Conservation (phyloP, 2,113 vertebrate genomes). For the Dunckerocampus dactyliophorus region DNA sequence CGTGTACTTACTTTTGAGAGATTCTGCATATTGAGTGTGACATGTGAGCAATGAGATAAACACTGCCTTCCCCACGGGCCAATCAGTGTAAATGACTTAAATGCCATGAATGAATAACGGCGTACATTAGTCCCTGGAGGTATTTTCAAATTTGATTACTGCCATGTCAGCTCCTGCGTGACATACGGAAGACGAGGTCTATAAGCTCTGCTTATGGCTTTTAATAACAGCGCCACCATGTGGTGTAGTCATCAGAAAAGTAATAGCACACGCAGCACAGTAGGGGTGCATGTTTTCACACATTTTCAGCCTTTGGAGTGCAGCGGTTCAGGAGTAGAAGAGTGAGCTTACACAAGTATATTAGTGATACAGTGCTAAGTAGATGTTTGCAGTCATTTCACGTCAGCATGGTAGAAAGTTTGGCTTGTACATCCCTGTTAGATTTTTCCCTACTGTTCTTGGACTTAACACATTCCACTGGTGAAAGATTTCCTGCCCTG, state of each 20-base stretch:
- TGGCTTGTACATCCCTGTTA: not conserved
- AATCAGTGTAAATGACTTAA: slow-evolving; percentile 19
- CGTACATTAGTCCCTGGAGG: slow-evolving; percentile 14
- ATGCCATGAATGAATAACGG: slow-evolving; percentile 9
- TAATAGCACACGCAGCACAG: no score
- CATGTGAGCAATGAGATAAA: slow-evolving; percentile 1
- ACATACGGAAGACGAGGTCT: slow-evolving; percentile 9
- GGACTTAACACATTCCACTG: slow-evolving; percentile 59
- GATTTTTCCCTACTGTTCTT: slow-evolving; percentile 44
- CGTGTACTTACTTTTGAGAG: no score
- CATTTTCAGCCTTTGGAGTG: no score
- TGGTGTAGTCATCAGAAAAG: no score
- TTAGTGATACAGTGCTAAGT: no score
- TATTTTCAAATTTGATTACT: slow-evolving; percentile 20
- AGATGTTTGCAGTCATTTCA: not conserved
- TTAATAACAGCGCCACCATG: no score
- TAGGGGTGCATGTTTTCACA: no score
- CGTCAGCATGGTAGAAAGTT: not conserved
- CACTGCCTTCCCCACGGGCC: not conserved
- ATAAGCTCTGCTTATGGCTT: not conserved
- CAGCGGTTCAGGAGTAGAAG: no score
- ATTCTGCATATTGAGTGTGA: not conserved
- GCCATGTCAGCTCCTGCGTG: slow-evolving; percentile 8
- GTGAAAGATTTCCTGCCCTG: slow-evolving; percentile 62
- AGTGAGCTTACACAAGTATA: no score